A percentile compares a stretch with the other conserved stretches of the same genome.
Conservation (phyloP, 2,113 vertebrate genomes). For the Puffinus mauretanicus region DNA sequence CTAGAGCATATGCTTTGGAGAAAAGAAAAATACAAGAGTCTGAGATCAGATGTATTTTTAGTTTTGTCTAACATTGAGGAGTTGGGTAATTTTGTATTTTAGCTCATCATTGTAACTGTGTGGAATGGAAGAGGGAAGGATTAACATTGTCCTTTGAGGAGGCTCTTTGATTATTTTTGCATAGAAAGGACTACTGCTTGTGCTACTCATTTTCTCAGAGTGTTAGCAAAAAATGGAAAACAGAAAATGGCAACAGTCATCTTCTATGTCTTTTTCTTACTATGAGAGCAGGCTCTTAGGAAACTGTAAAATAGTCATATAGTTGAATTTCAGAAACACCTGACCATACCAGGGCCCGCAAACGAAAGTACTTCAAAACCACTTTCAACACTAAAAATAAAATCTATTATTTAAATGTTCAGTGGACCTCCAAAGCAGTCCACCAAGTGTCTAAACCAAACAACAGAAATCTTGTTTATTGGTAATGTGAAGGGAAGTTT, state of each 20-base stretch:
- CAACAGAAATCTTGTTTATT: not conserved
- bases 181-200: not conserved
- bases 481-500: not conserved
- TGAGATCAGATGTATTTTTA: not conserved
- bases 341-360: not conserved
- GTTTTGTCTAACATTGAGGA: not conserved
- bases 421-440: not conserved
- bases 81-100: not conserved
- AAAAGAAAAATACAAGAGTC: not conserved
- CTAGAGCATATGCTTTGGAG: not conserved
- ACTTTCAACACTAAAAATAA: not conserved
- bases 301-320: not conserved
- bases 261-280: not conserved
- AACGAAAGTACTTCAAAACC: not conserved
- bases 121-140: not conserved
- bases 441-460: not conserved
- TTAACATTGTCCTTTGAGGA: not conserved
- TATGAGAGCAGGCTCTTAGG: not conserved
- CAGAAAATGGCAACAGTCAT: not conserved
- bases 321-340: not conserved
- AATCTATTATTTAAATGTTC: not conserved
- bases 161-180: not conserved
- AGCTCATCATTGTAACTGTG: not conserved
- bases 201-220: not conserved
- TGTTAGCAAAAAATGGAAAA: not conserved